Base-by-base conservation (phyloP, 2,113 vertebrate species). In the Corythoichthys haematopterus region DNA sequence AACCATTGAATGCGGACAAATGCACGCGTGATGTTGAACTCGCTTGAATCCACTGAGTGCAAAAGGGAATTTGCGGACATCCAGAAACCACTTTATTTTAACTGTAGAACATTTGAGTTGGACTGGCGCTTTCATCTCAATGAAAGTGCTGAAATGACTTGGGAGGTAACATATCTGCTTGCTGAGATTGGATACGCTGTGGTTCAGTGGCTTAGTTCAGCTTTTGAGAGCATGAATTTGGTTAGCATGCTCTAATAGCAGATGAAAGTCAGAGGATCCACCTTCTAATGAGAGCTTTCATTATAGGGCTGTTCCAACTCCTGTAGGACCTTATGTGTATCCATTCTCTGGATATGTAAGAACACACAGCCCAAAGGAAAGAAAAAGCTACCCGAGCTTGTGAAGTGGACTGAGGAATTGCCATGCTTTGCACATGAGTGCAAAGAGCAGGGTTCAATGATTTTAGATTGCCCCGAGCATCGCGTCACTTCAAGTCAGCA, bases 361-460 rank as follows among this genome's bases (percentile, higher is more conserved):
- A 83, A 87, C 78, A 82, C 73, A 70, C 74, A 77, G 84, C 84
- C 80, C 78, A 83, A 73, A 87, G 83, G 76, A 71, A 77, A 71
- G 66, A 55, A 43, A 37, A 56, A 60, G 77, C 38, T 65, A 71
- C 61, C 63, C 74, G 69, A 70, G 79, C 76, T 77, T 81, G 81
- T 80, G 80, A 80, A 84, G 80, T 80, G 79, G 82, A 87, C 85
- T 85, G 78, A 87, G 67, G 72, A 87, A 89, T 84, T 75, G 69
- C 80, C 76, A 76, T 78, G 73, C 72, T 78, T 74, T 80, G 79
- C 85, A 84, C 85, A 85, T 79, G 77, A 85, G 85, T 60, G 76
- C 63, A 80, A 83, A 78, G 65, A 85, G 80, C 75, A 82, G 68
- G 82, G 84, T 87, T 85, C 83, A 87, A 70, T 80, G 70, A 81